Evolutionary conservation across 2,113 vertebrate species (phyloP).

Genomic region (Accipiter cooperii): DNA sequence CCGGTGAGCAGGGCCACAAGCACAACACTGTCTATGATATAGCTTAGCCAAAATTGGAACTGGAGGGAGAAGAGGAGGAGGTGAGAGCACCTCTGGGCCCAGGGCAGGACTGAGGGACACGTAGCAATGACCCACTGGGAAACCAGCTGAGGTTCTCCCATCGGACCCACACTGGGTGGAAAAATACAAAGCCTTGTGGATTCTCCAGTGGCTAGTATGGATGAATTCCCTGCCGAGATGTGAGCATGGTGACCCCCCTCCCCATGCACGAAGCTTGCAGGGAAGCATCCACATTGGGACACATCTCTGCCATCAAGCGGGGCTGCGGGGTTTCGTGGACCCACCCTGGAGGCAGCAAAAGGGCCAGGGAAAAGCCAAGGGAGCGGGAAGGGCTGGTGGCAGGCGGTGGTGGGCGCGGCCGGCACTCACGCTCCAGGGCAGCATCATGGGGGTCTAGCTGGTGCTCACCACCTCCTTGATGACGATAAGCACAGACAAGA

Average conservation of each 20-base stretch:
- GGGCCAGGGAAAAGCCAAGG: background rate
- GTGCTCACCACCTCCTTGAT: background rate
- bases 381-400: background rate
- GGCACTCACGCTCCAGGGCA: background rate
- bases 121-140: background rate
- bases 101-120: background rate
- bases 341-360: background rate
- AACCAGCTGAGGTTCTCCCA: background rate
- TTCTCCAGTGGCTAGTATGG: background rate
- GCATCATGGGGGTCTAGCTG: background rate
- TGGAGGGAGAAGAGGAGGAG: background rate
- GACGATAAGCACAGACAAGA: background rate
- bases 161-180: fast-evolving
- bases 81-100: fast-evolving
- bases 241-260: background rate
- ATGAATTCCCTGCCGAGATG: background rate
- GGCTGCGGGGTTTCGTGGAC: background rate
- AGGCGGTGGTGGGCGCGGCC: too few species aligned
- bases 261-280: too few species aligned
- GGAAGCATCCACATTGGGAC: background rate
- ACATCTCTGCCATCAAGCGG: fast-evolving
- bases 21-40: conserved; percentile 19
- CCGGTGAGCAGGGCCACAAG: conserved; percentile 15
- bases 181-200: background rate
- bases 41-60: conserved; percentile 42